Evolutionary conservation across 2,113 vertebrate genomes (phyloP), one percentile per base, ranked within the genome.

Genomic region (Irena cyanogastra): DNA sequence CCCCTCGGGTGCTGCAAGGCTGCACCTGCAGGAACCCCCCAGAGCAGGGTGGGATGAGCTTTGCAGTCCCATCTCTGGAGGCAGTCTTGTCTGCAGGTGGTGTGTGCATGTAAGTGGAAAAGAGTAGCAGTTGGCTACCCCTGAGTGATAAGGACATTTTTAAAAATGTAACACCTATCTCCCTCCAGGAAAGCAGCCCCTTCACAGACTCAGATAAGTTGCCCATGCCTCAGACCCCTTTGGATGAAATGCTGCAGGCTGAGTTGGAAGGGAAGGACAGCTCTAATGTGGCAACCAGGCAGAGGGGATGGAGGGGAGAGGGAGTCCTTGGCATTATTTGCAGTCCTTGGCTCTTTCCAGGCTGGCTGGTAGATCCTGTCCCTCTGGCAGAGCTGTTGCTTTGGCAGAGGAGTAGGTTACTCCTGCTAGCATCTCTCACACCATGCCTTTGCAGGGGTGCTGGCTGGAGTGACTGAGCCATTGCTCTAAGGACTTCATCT

Each of bases 351-450:
- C 33, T 26, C 35, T 23, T 56, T 56, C 72, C 15, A 3, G 20
- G 18, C 60, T 52, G 45, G 54, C 42, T 53, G 59, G 31, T 77
- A 28, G 56, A 27, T 18, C 27, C 75, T 9, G 0, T 50, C 84
- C 13, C 21, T 54, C 13, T 63, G 60, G 26, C 47, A 65, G 45
- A 72, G n/a, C 35, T 59, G 8, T 53, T 2, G 3, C 30, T 59
- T 30, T 16, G 71, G 30, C 61, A 31, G 27, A 91, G 59, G 13
- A 41, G 64, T 71, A 20, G 53, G 35, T 52, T 86, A 5, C 30
- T 65, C 44, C 42, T 0, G 0, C 33, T 16, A 0, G 3, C 39
- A 41, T 27, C 54, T 69, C 8, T 90, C 8, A 0, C 44, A 9
- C 37, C 1, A 0, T 21, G 59, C 56, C 33, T 49, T 71, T 63